These are phyloP conservation scores for Pelusios castaneus DNA, from an alignment of 2,113 vertebrate genomes.

Conservation along the genomic window DNA sequence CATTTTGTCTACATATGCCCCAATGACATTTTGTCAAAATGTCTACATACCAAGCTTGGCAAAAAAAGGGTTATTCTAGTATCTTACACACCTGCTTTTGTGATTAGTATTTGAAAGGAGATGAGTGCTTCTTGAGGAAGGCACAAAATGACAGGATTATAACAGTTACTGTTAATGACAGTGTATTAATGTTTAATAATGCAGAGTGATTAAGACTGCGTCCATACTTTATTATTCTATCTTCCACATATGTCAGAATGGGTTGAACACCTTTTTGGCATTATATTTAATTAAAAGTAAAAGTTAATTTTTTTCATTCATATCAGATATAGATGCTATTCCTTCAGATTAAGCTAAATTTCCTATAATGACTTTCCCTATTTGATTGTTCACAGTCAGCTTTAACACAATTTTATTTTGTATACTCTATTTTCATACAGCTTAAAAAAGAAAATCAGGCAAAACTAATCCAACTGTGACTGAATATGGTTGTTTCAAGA, in stretches of 20 bases:
- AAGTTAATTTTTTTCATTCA: constrained; percentile 76
- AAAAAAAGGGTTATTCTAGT: constrained; percentile 66
- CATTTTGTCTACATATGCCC: neutral
- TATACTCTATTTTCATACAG: constrained; percentile 11
- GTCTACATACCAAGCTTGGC: neutral
- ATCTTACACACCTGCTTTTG: constrained; percentile 66
- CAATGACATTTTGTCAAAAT: neutral
- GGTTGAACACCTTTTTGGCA: constrained; percentile 72
- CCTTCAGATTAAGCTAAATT: constrained; percentile 70
- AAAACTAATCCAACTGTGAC: neutral
- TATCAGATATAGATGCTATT: constrained; percentile 62
- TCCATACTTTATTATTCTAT: constrained; percentile 78
- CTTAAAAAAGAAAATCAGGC: constrained; percentile 5
- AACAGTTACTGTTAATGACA: constrained; percentile 79
- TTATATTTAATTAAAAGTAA: constrained; percentile 77
- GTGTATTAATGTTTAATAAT: constrained; percentile 80
- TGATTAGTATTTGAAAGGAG: constrained; percentile 73
- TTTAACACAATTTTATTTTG: constrained; percentile 44
- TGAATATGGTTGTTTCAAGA: neutral
- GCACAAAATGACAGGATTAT: constrained; percentile 76
- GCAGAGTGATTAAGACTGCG: constrained; percentile 76
- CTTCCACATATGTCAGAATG: constrained; percentile 73
- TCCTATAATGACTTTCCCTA: constrained; percentile 58
- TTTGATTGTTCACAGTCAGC: constrained; percentile 51
- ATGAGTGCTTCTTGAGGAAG: constrained; percentile 65